phyloP scores from a whole-genome alignment of 1,140 invertebrate genomes.

The Aphaenogaster floridana region DNA sequence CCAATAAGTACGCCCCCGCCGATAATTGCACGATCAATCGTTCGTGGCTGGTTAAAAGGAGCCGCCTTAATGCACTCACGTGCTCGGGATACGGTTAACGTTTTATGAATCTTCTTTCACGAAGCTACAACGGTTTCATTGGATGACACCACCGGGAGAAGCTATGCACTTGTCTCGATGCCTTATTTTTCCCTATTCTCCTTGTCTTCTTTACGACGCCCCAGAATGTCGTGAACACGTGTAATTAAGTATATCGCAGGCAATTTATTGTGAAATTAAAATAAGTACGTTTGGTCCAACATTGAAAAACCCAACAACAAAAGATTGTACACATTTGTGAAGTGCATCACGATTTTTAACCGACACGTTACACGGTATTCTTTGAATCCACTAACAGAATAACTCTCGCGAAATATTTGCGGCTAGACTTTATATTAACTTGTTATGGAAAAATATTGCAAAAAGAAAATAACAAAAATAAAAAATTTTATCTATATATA shows the following conservation, averaged over 20 bases:
- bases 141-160: constrained; percentile 36
- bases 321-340: not conserved
- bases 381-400: not conserved
- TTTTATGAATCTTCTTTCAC: constrained; percentile 50
- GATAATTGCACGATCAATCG: constrained; percentile 75
- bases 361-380: not conserved
- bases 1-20: constrained; percentile 68
- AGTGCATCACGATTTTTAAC: not conserved
- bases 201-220: not conserved
- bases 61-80: constrained; percentile 59
- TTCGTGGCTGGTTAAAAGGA: constrained; percentile 24
- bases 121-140: constrained; percentile 19
- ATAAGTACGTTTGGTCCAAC: not conserved
- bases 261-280: not conserved
- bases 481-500: not conserved
- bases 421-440: not conserved
- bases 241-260: constrained; percentile 12
- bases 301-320: not conserved
- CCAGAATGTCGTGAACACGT: not conserved
- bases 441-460: not conserved
- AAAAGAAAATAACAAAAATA: not conserved
- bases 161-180: not conserved
- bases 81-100: constrained; percentile 53
- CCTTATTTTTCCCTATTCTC: constrained; percentile 6
- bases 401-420: not conserved